Evolutionary conservation across 2,797 vertebrate genomes (phyloP), one percentile per base, ranked within the genome.

Genomic region (Danio choprae): DNA sequence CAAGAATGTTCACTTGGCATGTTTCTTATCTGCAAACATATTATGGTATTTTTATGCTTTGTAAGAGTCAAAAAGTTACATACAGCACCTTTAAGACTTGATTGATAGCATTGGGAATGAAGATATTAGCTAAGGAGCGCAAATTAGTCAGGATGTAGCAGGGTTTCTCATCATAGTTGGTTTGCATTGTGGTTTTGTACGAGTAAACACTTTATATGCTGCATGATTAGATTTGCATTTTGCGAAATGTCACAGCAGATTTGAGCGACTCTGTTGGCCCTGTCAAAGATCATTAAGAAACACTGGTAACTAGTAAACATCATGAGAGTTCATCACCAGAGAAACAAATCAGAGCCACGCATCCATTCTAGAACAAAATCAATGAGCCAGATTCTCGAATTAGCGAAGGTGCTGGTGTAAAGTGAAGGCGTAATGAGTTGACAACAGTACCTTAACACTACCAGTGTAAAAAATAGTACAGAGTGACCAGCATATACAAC

Each of bases 221-320:
- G 13, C 5, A 29, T 18, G 13, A 58, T 73, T 73, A 58, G 53
- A 73, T 44, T 43, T 7, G 53, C 53, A 59, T 44, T 73, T 58
- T 58, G 8, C 44, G 12, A 58, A 73, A 73, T 44, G 70, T 73
- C 70, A 59, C 70, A 59, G 53, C 69, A 44, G 51, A 72, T 58
- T 44, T 29, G 40, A 58, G 58, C 18, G 29, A 53, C 29, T 59
- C 38, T 73, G 53, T 58, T 73, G 70, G 56, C 55, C 50, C 40
- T 56, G 40, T 58, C 53, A 59, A 73, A 73, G 70, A 43, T 73
- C 53, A 73, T 73, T 73, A 58, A 58, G 70, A 73, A 53, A 56
- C 38, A 73, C 7, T 59, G 40, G 70, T 58, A 58, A 73, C 18
- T 44, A 16, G 53, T 43, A 22, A 44, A 22, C 38, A 22, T 58